Percentiles rank a stretch among this genome's conserved stretches.
These are phyloP conservation scores for Ichneumoninae sp. DNA, from an alignment of 2,888 invertebrate species.

Conservation along the genomic window DNA sequence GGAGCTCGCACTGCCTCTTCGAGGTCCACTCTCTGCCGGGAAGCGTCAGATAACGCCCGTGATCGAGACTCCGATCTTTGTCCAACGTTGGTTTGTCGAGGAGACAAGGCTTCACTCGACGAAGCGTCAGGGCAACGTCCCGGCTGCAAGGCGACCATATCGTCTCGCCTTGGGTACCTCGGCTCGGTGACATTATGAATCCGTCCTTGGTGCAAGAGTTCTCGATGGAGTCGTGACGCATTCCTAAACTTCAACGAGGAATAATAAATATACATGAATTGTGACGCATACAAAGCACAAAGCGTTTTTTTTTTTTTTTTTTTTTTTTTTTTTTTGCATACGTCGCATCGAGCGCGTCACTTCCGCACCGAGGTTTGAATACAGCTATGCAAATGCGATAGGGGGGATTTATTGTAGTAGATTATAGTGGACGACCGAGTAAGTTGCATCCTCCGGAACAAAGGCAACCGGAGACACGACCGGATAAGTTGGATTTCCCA, in stretches of 20 bases:
- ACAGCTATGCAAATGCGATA: slow-evolving; percentile 2
- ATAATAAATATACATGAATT: slow-evolving; percentile 22
- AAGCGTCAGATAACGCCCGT: slow-evolving; percentile 87
- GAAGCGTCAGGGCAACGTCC: slow-evolving; percentile 86
- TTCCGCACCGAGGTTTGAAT: neutral
- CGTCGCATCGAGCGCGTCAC: neutral
- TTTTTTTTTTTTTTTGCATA: no score
- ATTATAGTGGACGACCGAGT: no score
- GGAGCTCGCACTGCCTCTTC: slow-evolving; percentile 90
- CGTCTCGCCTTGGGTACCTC: slow-evolving; percentile 91
- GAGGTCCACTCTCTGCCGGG: slow-evolving; percentile 90
- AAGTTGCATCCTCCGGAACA: no score
- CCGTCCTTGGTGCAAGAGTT: slow-evolving; percentile 91
- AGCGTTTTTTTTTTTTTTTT: no score
- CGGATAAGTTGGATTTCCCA: no score
- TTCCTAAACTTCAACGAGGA: slow-evolving; percentile 87
- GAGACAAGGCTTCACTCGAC: slow-evolving; percentile 85
- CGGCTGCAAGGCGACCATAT: slow-evolving; percentile 92
- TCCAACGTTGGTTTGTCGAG: slow-evolving; percentile 86
- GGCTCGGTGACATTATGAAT: slow-evolving; percentile 92
- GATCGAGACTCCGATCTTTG: slow-evolving; percentile 85
- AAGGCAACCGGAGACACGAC: no score
- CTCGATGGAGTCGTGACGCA: slow-evolving; percentile 91
- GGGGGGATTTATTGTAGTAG: no score
- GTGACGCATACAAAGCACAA: neutral